Evolutionary conservation across 2,888 invertebrate species (phyloP), one percentile per base, ranked within the genome.

Genomic region (Acronicta leporina): DNA sequence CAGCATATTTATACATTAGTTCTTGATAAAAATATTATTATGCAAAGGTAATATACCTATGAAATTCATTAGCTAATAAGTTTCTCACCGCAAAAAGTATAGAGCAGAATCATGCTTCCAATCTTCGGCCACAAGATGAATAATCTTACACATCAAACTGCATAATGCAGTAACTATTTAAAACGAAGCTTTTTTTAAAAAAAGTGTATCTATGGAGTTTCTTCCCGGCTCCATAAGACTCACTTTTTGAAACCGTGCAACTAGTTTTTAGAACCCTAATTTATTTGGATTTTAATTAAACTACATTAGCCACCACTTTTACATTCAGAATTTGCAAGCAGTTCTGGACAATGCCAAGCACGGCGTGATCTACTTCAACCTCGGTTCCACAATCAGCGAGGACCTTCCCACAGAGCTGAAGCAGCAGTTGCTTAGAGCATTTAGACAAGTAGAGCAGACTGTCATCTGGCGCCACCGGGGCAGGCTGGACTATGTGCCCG

Each of bases 361-460:
- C 16, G 95, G 95, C 0, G 91, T 89, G 1, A 88, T 95, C 41
- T 90, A 85, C 65, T 91, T 95, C 57, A 94, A 89, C 65, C 75
- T 95, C 70, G 95, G 94, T 0, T 85, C 90, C 0, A 83, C 86
- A 2, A 57, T 92, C 1, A 85, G 86, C 52, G 82, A 79, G 9
- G 79, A 83, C 0, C 66, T 94, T 44, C 84, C 92, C 0, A 72
- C 78, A n/a, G 73, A 80, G 40, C 68, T 84, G 51, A 84, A 84
- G 57, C 73, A 75, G 20, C 80, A 81, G 5, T 73, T 95, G 1
- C 57, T 94, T 13, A 71, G 85, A n/a, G 80, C 87, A 1, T 91
- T 95, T 54, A 82, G 87, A 0, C 80, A 82, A 41, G 67, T 95
- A 54, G 88, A 92, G 40, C 92, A 93, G 72, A 87, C 85, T 0